Base-by-base conservation (phyloP, 2,113 vertebrate genomes). In the Melanocharis versteri region DNA sequence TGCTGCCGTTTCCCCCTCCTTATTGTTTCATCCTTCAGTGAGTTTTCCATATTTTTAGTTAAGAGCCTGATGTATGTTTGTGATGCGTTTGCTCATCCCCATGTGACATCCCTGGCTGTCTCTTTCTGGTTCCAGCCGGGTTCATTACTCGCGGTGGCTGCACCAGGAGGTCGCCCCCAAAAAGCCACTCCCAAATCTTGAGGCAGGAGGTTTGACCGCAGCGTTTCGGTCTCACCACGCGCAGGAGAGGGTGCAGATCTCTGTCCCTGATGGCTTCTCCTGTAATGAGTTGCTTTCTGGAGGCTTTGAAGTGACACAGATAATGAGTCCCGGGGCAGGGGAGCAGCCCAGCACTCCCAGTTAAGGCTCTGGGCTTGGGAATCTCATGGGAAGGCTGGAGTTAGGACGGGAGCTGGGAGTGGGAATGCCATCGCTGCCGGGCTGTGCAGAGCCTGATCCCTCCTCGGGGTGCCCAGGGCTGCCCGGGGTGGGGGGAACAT, bases 81-180 rank as follows among this genome's bases (percentile, higher is more conserved):
- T 37, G 89, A 75, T 89, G 91, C 37, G 11, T 85, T 92, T 77
- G 53, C 70, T 93, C 89, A 70, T 92, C 93, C 82, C 79, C 81
- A 3, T 56, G 75, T 90, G 94, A 95, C 90, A 73, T 64, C 69
- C 83, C 5, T 50, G 79, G 70, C 86, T 86, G 77, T 60, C 51
- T 73, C 84, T 31, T 22, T 58, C 90, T 68, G 87, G 16, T 81
- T 94, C 77, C 47, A 85, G 64, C 93, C 4, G 44, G 33, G 83
- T 40, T 97, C 72, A 60, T 96, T 90, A 80, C 66, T 94, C 80
- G 79, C 50, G 82, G 28, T 92, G 61, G 84, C 61, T 88, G 87
- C 62, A 77, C 57, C 27, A 5, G 72, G 89, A 86, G 90, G 68
- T 83, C 16, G 66, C 45, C 82, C 90, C 87, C 70, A 23, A 72